These are phyloP conservation scores for Oryzias sinensis DNA, from an alignment of 2,797 vertebrate species.

Conservation along the genomic window DNA sequence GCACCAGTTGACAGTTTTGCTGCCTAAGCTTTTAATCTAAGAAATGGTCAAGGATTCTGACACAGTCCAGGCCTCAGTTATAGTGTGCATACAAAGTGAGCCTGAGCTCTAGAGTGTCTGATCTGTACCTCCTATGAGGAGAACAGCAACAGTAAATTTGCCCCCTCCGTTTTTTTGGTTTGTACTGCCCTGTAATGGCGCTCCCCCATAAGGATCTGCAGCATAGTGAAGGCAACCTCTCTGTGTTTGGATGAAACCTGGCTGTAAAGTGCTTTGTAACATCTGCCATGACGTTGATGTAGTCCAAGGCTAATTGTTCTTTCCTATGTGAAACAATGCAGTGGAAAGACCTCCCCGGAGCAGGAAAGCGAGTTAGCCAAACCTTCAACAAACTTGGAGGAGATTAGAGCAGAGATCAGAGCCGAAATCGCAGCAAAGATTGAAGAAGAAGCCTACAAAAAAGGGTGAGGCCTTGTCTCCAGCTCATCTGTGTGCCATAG, in stretches of 20 bases:
- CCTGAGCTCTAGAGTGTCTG: slow-evolving; percentile 34
- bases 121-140: slow-evolving; percentile 27
- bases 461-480: slow-evolving; percentile 73
- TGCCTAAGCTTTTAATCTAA: slow-evolving; percentile 63
- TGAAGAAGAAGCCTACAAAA: slow-evolving; percentile 91
- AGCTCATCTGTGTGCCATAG: slow-evolving; percentile 4
- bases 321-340: slow-evolving; percentile 79
- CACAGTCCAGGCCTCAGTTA: slow-evolving; percentile 63
- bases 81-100: slow-evolving; percentile 60
- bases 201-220: slow-evolving; percentile 21
- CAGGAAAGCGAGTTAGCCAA: slow-evolving; percentile 81
- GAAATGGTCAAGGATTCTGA: slow-evolving; percentile 67
- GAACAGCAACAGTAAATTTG: slow-evolving; percentile 53
- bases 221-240: slow-evolving; percentile 23
- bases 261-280: slow-evolving; percentile 30
- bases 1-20: slow-evolving; percentile 47
- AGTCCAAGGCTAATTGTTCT: slow-evolving; percentile 58
- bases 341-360: slow-evolving; percentile 85
- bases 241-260: slow-evolving; percentile 34
- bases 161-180: slow-evolving; percentile 24
- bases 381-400: slow-evolving; percentile 78
- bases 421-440: slow-evolving; percentile 89
- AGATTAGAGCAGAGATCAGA: slow-evolving; percentile 83
- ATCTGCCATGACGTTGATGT: slow-evolving; percentile 14
- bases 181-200: slow-evolving; percentile 17